A percentile compares a stretch with the other conserved stretches of the same genome.
Conservation (phyloP, 1,140 invertebrate species). For the Papilio polyxenes region DNA sequence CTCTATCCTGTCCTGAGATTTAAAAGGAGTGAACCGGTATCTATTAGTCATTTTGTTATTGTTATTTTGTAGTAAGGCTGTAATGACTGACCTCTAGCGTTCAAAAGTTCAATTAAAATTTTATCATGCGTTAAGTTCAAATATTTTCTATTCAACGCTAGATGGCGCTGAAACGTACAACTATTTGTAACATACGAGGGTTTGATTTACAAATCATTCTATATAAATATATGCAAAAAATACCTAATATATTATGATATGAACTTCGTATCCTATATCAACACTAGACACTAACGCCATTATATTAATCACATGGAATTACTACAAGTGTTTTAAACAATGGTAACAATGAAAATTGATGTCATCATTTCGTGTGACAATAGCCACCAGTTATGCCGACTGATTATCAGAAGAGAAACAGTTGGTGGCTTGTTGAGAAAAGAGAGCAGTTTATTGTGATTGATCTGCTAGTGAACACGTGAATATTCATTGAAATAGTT, state of each 20-base stretch:
- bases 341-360: constrained; percentile 16
- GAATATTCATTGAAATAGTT: not conserved
- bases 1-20: not conserved
- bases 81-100: not conserved
- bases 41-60: not conserved
- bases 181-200: too few relatives aligned
- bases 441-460: not conserved
- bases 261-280: too few relatives aligned
- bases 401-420: not conserved
- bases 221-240: too few relatives aligned
- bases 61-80: not conserved
- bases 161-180: not conserved
- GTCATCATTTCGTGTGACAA: not conserved
- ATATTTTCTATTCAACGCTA: not conserved
- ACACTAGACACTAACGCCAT: too few relatives aligned
- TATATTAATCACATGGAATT: too few relatives aligned
- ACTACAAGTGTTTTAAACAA: too few relatives aligned
- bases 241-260: too few relatives aligned
- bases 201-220: too few relatives aligned
- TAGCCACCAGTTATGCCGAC: not conserved
- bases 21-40: not conserved
- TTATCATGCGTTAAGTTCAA: not conserved
- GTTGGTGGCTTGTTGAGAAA: not conserved
- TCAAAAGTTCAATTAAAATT: not conserved
- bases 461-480: not conserved